Base-by-base conservation (phyloP, 2,113 vertebrate species). In the Suricata suricatta region DNA sequence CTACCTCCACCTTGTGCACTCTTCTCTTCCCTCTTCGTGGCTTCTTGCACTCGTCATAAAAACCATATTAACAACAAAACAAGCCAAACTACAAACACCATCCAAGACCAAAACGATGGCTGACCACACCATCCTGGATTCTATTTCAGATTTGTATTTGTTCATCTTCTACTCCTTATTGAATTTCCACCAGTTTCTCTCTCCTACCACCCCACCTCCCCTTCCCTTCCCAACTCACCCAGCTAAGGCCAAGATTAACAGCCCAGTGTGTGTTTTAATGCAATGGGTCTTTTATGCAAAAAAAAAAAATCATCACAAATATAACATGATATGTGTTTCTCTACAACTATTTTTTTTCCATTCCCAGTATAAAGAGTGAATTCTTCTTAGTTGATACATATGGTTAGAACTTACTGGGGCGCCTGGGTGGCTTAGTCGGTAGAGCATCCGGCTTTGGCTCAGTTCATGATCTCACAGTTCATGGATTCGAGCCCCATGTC, bases 1-100 rank as follows among this genome's bases (percentile, higher is more conserved):
- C n/a, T 4, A 3, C 27, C 4, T 9, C 64, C n/a, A 23, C 8
- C 29, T 15, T 1, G 38, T 2, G 68, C 11, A 3, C 16, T 17
- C 35, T 80, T 12, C 31, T 44, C 10, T 16, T 33, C 52, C n/a
- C 12, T 25, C 16, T 64, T 38, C 33, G 27, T 44, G n/a, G 15
- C 23, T 25, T 57, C 29, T 33, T 69, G 10, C 9, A 7, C 5
- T 79, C 14, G 11, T 12, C 12, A 21, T 23, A 64, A 63, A 77
- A 9, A 29, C 13, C 21, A 25, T 27, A 13, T 16, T 33, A n/a
- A 44, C 12, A 12, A 25, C 57, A 57, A 84, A 82, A 27, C 29
- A 76, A 63, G 47, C n/a, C 25, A 31, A 17, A 15, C 31, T 27
- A 31, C 16, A 35, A 54, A 33, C 47, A 27, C 79, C 50, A 14